These are phyloP conservation scores for Equus przewalskii DNA, from an alignment of 2,113 vertebrate genomes.

Conservation along the genomic window DNA sequence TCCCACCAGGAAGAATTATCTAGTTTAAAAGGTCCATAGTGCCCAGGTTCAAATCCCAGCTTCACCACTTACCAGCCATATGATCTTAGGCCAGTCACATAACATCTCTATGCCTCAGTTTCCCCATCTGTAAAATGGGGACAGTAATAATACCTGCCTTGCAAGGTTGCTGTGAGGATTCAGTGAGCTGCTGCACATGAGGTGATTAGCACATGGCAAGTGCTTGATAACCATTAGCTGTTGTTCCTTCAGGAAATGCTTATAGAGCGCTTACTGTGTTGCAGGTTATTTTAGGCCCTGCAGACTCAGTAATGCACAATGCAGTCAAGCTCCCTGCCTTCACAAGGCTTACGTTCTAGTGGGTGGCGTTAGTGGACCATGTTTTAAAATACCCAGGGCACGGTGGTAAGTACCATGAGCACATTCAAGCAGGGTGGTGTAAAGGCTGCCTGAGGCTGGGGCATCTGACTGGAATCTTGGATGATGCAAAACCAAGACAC, in stretches of 20 bases:
- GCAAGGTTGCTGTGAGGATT: neutral
- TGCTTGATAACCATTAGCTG: neutral
- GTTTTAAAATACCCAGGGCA: neutral
- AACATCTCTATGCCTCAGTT: no score
- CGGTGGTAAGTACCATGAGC: neutral
- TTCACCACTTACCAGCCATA: no score
- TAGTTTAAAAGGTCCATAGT: no score
- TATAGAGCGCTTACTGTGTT: no score
- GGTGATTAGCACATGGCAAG: neutral
- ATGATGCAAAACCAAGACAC: neutral
- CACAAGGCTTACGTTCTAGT: neutral
- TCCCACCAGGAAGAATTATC: no score
- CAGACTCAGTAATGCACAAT: rapidly evolving
- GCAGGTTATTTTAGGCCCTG: neutral
- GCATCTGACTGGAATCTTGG: neutral
- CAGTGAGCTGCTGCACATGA: neutral
- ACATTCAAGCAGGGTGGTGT: neutral
- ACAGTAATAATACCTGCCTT: neutral
- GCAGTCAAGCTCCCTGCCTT: neutral
- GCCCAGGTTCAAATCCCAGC: no score
- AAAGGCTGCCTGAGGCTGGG: neutral
- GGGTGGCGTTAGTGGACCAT: no score
- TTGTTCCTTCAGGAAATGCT: neutral
- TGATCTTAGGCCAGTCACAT: no score
- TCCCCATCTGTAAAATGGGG: no score